These are phyloP conservation scores for Marisa cornuarietis DNA, from an alignment of 1,140 invertebrate species.

Conservation along the genomic window DNA sequence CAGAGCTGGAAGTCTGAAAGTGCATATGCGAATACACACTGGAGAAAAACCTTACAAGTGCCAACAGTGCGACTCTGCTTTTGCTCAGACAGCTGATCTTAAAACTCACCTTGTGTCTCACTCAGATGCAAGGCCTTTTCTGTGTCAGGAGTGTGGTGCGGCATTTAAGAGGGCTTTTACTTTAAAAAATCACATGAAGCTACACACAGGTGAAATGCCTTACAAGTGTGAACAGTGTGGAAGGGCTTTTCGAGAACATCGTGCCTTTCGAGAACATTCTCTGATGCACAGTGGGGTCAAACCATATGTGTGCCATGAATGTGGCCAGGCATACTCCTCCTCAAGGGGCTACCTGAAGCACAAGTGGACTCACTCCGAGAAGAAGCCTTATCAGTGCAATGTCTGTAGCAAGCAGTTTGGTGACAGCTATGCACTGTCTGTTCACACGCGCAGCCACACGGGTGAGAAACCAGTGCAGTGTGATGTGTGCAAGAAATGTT, in stretches of 20 bases:
- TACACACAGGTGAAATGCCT: conserved; percentile 78
- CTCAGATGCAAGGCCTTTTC: conserved; percentile 7
- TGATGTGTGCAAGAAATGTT: conserved; percentile 27
- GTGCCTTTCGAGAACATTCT: conserved; percentile 10
- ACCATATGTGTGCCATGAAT: conserved; percentile 23
- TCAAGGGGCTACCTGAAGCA: conserved; percentile 19
- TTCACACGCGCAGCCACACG: conserved; percentile 31
- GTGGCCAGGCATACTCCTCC: conserved; percentile 14
- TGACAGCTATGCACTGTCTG: conserved; percentile 8
- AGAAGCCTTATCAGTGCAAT: conserved; percentile 24
- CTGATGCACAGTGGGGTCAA: conserved; percentile 27
- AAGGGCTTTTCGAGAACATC: conserved; percentile 22
- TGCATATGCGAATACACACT: conserved; percentile 71
- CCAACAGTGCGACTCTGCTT: conserved; percentile 12
- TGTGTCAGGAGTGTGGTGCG: conserved; percentile 10
- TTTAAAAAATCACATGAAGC: conserved; percentile 19
- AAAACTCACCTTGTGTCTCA: conserved; percentile 4
- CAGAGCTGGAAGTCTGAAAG: conserved; percentile 13
- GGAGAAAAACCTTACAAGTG: conserved; percentile 72
- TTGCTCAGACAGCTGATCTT: conserved; percentile 12
- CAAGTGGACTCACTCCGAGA: conserved; percentile 21
- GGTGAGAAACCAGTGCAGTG: conserved; percentile 34
- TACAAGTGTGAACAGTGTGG: conserved; percentile 69
- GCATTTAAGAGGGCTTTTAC: conserved; percentile 8
- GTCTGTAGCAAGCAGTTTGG: conserved; percentile 27